phyloP scores from a whole-genome alignment of 2,113 vertebrate genomes.

The Nothobranchius kuhntae region DNA sequence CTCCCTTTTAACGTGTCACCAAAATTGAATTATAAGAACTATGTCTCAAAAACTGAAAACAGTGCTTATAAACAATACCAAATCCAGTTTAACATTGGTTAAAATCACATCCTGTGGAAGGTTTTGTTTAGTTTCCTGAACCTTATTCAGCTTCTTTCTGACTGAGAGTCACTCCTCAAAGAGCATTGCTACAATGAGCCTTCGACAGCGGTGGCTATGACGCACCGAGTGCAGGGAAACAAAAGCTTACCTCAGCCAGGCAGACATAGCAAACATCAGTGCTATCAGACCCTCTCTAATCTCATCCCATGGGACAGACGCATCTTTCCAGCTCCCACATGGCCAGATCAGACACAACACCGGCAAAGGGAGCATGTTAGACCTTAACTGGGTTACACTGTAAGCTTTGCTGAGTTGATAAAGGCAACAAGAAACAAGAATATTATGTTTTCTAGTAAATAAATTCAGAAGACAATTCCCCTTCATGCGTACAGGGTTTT shows the following conservation, averaged over 20 bases:
- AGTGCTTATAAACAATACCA: not conserved
- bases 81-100: slow-evolving; percentile 10
- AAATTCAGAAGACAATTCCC: not conserved
- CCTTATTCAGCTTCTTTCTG: slow-evolving; percentile 58
- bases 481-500: not conserved
- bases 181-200: slow-evolving; percentile 67
- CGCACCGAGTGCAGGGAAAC: slow-evolving; percentile 62
- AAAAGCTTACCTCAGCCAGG: slow-evolving; percentile 72
- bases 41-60: slow-evolving; percentile 1
- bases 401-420: slow-evolving; percentile 21
- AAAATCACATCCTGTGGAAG: slow-evolving; percentile 12
- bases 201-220: slow-evolving; percentile 62
- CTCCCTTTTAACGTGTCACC: slow-evolving; percentile 11
- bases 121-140: slow-evolving; percentile 31
- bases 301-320: slow-evolving; percentile 67
- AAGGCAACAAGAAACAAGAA: not conserved
- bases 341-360: slow-evolving; percentile 68
- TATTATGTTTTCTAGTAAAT: not conserved
- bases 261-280: slow-evolving; percentile 78
- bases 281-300: slow-evolving; percentile 75
- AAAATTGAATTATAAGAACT: slow-evolving; percentile 4
- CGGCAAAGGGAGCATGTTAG: slow-evolving; percentile 24
- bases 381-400: slow-evolving; percentile 33
- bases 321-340: slow-evolving; percentile 71
- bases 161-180: slow-evolving; percentile 66